These are phyloP conservation scores for Xanthorhoe designata DNA, from an alignment of 2,888 invertebrate species.

Conservation along the genomic window DNA sequence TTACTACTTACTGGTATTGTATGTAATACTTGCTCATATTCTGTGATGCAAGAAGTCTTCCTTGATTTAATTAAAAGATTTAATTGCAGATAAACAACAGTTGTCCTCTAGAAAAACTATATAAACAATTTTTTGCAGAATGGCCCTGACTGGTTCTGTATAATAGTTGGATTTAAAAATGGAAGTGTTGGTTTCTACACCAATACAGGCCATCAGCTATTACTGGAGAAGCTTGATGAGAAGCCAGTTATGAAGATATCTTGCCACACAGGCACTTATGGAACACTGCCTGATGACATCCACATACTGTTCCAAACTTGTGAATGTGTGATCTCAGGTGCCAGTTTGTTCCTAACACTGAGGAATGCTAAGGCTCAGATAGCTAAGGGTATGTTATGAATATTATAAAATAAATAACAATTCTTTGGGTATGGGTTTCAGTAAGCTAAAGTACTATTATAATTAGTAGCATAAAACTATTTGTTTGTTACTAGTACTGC, in stretches of 20 bases:
- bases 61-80: no score
- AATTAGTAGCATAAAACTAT: no score
- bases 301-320: slow-evolving; percentile 90
- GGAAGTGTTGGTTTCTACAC: slow-evolving; percentile 95
- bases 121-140: slow-evolving; percentile 70
- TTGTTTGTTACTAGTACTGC: no score
- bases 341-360: slow-evolving; percentile 92
- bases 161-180: slow-evolving; percentile 93
- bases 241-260: slow-evolving; percentile 92
- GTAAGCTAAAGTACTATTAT: no score
- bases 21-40: no score
- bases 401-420: background rate
- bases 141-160: slow-evolving; percentile 96
- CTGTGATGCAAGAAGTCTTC: no score
- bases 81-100: no score
- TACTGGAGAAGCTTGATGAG: slow-evolving; percentile 94
- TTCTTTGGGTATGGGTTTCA: no score
- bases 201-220: slow-evolving; percentile 92
- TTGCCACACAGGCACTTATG: slow-evolving; percentile 88
- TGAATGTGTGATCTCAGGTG: slow-evolving; percentile 91
- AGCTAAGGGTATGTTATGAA: slow-evolving; percentile 87
- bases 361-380: slow-evolving; percentile 92
- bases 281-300: slow-evolving; percentile 88
- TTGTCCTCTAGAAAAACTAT: no score
- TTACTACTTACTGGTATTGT: no score